Evolutionary conservation across 2,888 invertebrate species (phyloP).

Genomic region (Hypselothyrea guttata): DNA sequence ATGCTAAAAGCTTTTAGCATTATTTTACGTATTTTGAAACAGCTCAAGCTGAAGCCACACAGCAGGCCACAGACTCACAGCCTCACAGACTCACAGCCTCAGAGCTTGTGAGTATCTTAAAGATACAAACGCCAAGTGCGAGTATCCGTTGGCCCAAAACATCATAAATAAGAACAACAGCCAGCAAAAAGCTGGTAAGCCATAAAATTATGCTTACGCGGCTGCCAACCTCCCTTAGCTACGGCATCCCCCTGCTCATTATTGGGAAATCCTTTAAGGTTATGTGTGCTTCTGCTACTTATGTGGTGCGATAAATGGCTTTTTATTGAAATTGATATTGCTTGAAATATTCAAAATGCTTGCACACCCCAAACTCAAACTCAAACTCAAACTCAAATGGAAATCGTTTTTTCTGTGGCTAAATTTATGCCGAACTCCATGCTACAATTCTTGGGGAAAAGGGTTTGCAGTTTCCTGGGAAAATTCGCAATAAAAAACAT

Average conservation of each 20-base stretch:
- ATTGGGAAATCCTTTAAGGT: slow-evolving; percentile 63
- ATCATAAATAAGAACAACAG: slow-evolving; percentile 59
- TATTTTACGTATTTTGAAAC: slow-evolving; percentile 71
- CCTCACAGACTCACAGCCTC: too few species aligned
- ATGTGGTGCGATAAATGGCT: slow-evolving; percentile 80
- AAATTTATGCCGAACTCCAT: slow-evolving; percentile 32
- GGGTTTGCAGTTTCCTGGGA: slow-evolving; percentile 39
- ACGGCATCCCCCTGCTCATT: slow-evolving; percentile 1
- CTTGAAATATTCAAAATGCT: slow-evolving; percentile 72
- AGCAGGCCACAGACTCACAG: slow-evolving; percentile 37
- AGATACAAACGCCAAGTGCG: slow-evolving; percentile 59
- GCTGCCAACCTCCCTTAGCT: not conserved
- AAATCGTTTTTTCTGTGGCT: too few species aligned
- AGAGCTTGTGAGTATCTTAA: slow-evolving; percentile 57
- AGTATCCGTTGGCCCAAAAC: slow-evolving; percentile 49
- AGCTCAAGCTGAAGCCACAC: too few species aligned
- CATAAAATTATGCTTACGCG: slow-evolving; percentile 77
- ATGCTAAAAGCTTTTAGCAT: slow-evolving; percentile 81
- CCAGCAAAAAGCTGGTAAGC: slow-evolving; percentile 40
- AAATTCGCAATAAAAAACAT: slow-evolving; percentile 77
- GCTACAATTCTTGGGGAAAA: slow-evolving; percentile 24
- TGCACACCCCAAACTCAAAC: slow-evolving; percentile 1
- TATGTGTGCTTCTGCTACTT: slow-evolving; percentile 56
- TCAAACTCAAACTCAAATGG: too few species aligned
- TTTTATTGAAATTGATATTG: slow-evolving; percentile 82